Evolutionary conservation across 2,113 vertebrate species (phyloP).

Genomic region (Xenopus laevis): DNA sequence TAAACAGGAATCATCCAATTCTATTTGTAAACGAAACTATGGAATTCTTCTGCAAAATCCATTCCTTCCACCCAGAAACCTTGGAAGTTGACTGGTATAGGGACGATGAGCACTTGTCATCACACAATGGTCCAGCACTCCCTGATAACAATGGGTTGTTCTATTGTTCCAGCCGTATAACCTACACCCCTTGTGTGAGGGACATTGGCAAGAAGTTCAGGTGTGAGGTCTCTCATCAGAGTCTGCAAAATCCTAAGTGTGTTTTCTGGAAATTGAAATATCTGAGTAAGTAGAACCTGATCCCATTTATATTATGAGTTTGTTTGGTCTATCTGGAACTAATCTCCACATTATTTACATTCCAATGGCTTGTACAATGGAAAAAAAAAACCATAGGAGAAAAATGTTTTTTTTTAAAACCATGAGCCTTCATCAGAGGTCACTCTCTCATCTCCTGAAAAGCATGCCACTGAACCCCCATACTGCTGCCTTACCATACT

Average conservation of each 20-base stretch:
- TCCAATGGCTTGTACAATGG: too few species aligned
- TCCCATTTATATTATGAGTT: too few species aligned
- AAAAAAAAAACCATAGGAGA: too few species aligned
- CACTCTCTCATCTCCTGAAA: too few species aligned
- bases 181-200: not conserved
- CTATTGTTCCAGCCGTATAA: slow-evolving; percentile 13
- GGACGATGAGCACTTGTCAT: not conserved
- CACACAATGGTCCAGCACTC: not conserved
- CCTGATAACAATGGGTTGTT: slow-evolving; percentile 1
- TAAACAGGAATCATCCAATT: not conserved
- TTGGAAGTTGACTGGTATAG: not conserved
- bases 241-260: not conserved
- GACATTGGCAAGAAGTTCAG: slow-evolving; percentile 21
- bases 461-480: too few species aligned
- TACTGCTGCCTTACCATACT: too few species aligned
- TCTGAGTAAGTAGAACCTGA: slow-evolving; percentile 11
- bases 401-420: too few species aligned
- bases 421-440: too few species aligned
- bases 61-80: slow-evolving; percentile 25
- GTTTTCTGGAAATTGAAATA: slow-evolving; percentile 13
- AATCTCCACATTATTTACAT: too few species aligned
- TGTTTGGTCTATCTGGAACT: too few species aligned
- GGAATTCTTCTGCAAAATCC: slow-evolving; percentile 22
- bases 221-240: slow-evolving; percentile 20
- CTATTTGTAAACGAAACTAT: not conserved